Evolutionary conservation across 1,140 invertebrate genomes (phyloP).

Genomic region (Phthorimaea operculella): DNA sequence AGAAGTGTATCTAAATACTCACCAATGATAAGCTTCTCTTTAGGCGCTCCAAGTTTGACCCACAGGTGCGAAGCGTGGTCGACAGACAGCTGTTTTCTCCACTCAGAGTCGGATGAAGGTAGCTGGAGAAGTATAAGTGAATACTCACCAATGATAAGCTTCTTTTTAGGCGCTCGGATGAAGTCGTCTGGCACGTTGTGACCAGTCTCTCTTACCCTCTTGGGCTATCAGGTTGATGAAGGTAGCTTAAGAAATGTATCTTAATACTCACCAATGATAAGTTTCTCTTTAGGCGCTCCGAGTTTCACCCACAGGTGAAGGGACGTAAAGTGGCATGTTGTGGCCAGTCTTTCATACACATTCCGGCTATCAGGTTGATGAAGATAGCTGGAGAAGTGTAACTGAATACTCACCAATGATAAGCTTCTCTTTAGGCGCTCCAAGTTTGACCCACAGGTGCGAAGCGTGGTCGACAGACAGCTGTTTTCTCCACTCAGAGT

Average conservation of each 20-base stretch:
- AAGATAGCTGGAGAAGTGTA: too few relatives aligned
- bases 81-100: conserved; percentile 92
- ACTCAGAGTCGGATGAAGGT: conserved; percentile 91
- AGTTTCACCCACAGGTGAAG: conserved; percentile 89
- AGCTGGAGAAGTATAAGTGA: too few relatives aligned
- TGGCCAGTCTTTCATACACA: conserved; percentile 94
- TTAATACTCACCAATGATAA: too few relatives aligned
- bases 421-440: conserved; percentile 95
- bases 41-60: conserved; percentile 92
- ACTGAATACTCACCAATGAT: conserved; percentile 79
- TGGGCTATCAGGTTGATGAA: too few relatives aligned
- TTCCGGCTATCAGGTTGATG: conserved; percentile 95
- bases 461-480: conserved; percentile 89
- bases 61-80: conserved; percentile 86
- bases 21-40: conserved; percentile 92
- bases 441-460: conserved; percentile 87
- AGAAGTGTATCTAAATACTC: conserved; percentile 70
- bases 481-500: conserved; percentile 94
- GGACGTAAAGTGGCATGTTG: conserved; percentile 84
- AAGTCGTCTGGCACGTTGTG: conserved; percentile 93
- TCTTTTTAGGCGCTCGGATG: conserved; percentile 81
- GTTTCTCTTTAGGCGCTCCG: too few relatives aligned
- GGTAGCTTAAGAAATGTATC: too few relatives aligned
- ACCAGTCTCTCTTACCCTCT: conserved; percentile 92
- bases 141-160: too few relatives aligned